phyloP scores from a whole-genome alignment of 1,140 invertebrate genomes.

The Diachasma alloeum region DNA sequence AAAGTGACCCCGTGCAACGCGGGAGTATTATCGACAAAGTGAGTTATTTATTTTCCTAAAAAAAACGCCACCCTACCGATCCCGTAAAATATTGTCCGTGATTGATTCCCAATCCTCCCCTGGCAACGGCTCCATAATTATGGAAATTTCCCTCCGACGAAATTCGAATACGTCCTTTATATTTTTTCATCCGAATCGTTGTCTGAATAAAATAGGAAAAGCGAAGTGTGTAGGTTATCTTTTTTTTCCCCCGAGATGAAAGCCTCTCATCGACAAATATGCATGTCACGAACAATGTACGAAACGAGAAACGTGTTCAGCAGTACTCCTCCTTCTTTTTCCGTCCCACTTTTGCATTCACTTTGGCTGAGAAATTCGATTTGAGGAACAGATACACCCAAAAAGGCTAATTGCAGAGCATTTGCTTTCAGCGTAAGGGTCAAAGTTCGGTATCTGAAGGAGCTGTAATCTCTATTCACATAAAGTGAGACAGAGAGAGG shows the following conservation, averaged over 20 bases:
- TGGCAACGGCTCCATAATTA: constrained; percentile 44
- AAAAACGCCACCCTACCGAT: not conserved
- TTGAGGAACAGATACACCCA: not conserved
- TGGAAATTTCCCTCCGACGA: constrained; percentile 39
- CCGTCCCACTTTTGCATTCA: not conserved
- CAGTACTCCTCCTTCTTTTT: not conserved
- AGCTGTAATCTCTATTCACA: constrained; percentile 15
- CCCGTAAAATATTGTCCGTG: constrained; percentile 44
- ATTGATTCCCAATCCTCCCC: constrained; percentile 41
- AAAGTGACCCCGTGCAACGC: not conserved
- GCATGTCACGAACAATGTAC: constrained; percentile 12
- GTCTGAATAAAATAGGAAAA: not conserved
- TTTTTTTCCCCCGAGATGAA: not conserved
- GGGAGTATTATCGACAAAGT: constrained; percentile 28
- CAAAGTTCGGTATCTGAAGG: not conserved
- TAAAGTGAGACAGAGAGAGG: not conserved
- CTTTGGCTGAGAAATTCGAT: not conserved
- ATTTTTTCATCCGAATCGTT: not conserved
- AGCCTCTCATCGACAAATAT: constrained; percentile 14
- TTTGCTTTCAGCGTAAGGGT: not conserved
- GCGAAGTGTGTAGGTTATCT: not conserved
- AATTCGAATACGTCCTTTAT: not conserved
- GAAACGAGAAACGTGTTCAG: not conserved
- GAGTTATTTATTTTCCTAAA: constrained; percentile 30
- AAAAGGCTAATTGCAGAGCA: not conserved